phyloP scores from a whole-genome alignment of 2,113 vertebrate species.

The Chaetodon trifascialis region DNA sequence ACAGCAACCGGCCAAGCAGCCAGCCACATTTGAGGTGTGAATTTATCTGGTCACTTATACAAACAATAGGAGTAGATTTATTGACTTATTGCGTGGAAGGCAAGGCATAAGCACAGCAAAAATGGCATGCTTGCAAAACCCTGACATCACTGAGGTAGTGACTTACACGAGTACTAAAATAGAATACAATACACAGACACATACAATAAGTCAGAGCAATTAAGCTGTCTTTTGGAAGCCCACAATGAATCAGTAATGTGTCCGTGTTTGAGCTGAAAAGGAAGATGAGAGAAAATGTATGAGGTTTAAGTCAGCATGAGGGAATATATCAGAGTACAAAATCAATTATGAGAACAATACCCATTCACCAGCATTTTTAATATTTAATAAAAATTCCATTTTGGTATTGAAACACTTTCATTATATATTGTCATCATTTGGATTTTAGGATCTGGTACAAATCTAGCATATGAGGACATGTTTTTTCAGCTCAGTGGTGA shows the following conservation, averaged over 20 bases:
- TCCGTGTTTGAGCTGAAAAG: not conserved
- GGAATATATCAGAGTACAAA: conserved; percentile 2
- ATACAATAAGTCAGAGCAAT: conserved; percentile 23
- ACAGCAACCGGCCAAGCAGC: conserved; percentile 4
- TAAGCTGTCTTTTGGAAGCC: conserved; percentile 19
- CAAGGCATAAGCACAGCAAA: conserved; percentile 37
- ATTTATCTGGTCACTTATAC: conserved; percentile 52
- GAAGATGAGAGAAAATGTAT: conserved; percentile 10
- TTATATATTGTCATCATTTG: not conserved
- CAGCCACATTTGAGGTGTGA: conserved; percentile 24
- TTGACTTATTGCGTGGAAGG: conserved; percentile 35
- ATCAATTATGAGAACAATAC: not conserved
- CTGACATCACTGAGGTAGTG: conserved; percentile 37
- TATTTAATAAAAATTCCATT: not conserved
- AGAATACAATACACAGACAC: conserved; percentile 18
- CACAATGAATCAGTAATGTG: not conserved
- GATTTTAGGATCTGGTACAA: not conserved
- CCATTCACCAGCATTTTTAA: not conserved
- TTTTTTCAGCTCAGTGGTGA: conserved; percentile 9
- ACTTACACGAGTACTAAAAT: conserved; percentile 28
- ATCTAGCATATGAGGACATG: not conserved
- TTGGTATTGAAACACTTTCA: not conserved
- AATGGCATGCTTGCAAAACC: conserved; percentile 37
- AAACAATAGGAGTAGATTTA: conserved; percentile 54
- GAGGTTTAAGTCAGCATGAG: not conserved